These are phyloP conservation scores for Falco rusticolus DNA, from an alignment of 2,797 vertebrate genomes.

Conservation along the genomic window DNA sequence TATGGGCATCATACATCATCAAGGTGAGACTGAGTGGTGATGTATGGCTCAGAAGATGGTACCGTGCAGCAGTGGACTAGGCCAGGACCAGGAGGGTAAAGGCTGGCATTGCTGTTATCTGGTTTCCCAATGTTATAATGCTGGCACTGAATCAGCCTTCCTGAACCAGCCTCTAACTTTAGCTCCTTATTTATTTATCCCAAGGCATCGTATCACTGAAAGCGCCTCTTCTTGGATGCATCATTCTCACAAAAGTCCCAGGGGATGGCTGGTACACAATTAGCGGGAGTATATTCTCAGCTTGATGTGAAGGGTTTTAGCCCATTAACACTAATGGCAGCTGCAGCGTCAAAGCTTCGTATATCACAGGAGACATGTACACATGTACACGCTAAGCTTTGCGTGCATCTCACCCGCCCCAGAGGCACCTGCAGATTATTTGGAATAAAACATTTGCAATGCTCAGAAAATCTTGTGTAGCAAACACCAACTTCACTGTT, in stretches of 20 bases:
- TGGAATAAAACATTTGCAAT: not conserved
- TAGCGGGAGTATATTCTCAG: not conserved
- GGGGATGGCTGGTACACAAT: not conserved
- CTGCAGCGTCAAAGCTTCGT: not conserved
- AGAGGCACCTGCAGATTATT: not conserved
- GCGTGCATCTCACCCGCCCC: not conserved
- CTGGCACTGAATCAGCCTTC: slow-evolving; percentile 35
- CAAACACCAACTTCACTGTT: not conserved
- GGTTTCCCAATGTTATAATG: not conserved
- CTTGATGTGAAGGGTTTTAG: not conserved
- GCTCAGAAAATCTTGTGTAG: not conserved
- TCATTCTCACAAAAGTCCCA: not conserved
- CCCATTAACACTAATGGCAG: not conserved
- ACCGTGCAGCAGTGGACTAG: slow-evolving; percentile 36
- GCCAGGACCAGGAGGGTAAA: slow-evolving; percentile 57
- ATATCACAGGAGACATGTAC: not conserved
- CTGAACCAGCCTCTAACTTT: not conserved
- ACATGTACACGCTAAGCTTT: not conserved
- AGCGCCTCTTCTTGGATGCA: not conserved
- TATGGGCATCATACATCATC: slow-evolving; percentile 79
- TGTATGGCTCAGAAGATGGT: slow-evolving; percentile 72
- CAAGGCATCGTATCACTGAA: not conserved
- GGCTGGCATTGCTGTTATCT: not conserved
- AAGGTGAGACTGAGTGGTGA: slow-evolving; percentile 60
- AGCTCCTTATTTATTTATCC: slow-evolving; percentile 38